Percentiles rank a stretch among this genome's conserved stretches.
phyloP scores from a whole-genome alignment of 2,113 vertebrate species.

The Silurus meridionalis region DNA sequence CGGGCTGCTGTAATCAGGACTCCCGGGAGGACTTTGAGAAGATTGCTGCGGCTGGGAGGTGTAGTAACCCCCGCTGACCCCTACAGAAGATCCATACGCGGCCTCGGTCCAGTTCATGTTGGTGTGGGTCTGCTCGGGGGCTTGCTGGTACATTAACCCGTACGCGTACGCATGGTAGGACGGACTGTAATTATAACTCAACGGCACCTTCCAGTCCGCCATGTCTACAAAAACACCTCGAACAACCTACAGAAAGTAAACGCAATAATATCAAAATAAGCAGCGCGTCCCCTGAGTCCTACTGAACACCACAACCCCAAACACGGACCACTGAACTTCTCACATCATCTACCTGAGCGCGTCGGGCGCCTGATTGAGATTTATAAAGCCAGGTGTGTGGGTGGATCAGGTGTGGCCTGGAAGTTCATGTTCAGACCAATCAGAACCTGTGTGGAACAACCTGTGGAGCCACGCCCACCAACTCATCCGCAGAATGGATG shows the following conservation, averaged over 20 bases:
- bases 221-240: conserved; percentile 45
- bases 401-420: conserved; percentile 32
- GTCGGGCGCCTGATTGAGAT: background rate
- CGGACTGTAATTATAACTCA: conserved; percentile 66
- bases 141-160: conserved; percentile 64
- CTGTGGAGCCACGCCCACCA: background rate
- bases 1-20: conserved; percentile 40
- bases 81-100: conserved; percentile 50
- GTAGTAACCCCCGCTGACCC: conserved; percentile 54
- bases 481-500: background rate
- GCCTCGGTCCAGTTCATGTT: conserved; percentile 59
- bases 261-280: too few species aligned
- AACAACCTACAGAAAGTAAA: too few species aligned
- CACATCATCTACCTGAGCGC: background rate
- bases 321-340: too few species aligned
- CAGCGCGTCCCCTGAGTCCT: too few species aligned
- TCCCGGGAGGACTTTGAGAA: conserved; percentile 56
- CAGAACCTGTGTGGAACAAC: conserved; percentile 28
- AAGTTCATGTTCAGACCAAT: conserved; percentile 41
- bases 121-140: conserved; percentile 57
- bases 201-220: conserved; percentile 72
- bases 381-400: conserved; percentile 46
- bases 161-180: conserved; percentile 70
- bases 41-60: background rate
- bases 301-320: too few species aligned